A percentile compares a stretch with the other conserved stretches of the same genome.
Evolutionary conservation across 2,113 vertebrate species (phyloP).

Genomic region (Hystrix brachyura): DNA sequence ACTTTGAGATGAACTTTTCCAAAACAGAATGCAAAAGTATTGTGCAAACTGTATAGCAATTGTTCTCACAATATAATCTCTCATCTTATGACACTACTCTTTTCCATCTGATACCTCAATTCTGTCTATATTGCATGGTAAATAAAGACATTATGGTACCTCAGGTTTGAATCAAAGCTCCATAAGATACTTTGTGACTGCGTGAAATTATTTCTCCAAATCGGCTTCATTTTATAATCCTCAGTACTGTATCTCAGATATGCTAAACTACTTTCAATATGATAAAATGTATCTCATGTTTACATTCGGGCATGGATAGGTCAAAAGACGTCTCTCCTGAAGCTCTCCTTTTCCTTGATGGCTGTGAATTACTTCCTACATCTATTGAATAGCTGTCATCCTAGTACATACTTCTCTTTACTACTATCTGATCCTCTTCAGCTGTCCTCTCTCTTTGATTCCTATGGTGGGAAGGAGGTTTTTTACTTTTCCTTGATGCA

Average conservation of each 20-base stretch:
- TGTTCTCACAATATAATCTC: neutral
- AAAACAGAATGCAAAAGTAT: conserved; percentile 45
- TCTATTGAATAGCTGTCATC: neutral
- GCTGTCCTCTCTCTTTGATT: neutral
- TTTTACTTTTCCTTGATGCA: neutral
- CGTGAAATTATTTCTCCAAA: conserved; percentile 5
- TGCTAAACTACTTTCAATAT: neutral
- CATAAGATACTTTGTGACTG: neutral
- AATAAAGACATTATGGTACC: conserved; percentile 12
- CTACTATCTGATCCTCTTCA: neutral
- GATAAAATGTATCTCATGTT: neutral
- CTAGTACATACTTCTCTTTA: neutral
- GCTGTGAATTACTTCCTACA: neutral
- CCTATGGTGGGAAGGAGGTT: neutral
- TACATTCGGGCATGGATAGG: neutral
- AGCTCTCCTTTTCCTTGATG: neutral
- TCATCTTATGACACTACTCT: neutral
- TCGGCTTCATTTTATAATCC: neutral
- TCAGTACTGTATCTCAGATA: neutral
- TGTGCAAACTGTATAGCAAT: neutral
- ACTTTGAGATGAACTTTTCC: neutral
- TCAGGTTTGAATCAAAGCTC: neutral
- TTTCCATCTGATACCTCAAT: neutral
- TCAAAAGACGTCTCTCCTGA: neutral
- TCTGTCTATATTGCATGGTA: neutral